Evolutionary conservation across 2,888 invertebrate species (phyloP).

Genomic region (Caenorhabditis imperialis): DNA sequence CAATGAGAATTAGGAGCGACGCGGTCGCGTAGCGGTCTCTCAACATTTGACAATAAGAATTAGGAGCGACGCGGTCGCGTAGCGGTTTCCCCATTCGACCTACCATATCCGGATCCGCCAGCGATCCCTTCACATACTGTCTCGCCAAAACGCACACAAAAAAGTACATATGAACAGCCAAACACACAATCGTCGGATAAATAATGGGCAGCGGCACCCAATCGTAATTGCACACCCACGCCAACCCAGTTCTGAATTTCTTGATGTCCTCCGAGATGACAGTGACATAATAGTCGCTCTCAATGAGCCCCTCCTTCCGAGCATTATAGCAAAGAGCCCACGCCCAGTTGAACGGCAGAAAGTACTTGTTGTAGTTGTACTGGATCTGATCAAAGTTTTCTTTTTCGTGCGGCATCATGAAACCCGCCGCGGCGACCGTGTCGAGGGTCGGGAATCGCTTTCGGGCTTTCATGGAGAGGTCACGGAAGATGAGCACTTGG

Average conservation of each 20-base stretch:
- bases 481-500: slow-evolving; percentile 67
- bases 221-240: slow-evolving; percentile 74
- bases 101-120: slow-evolving; percentile 51
- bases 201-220: slow-evolving; percentile 76
- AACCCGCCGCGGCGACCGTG: slow-evolving; percentile 69
- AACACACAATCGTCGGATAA: slow-evolving; percentile 76
- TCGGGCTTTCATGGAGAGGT: slow-evolving; percentile 65
- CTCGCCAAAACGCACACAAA: slow-evolving; percentile 66
- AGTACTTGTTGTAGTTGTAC: slow-evolving; percentile 66
- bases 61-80: no score
- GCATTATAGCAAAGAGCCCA: slow-evolving; percentile 66
- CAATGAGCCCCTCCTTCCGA: slow-evolving; percentile 62
- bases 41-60: no score
- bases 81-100: not conserved
- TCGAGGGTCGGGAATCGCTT: slow-evolving; percentile 69
- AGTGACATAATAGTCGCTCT: slow-evolving; percentile 64
- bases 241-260: slow-evolving; percentile 72
- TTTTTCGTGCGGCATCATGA: slow-evolving; percentile 69
- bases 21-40: no score
- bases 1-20: no score
- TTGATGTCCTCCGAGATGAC: slow-evolving; percentile 70
- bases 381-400: slow-evolving; percentile 69
- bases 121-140: slow-evolving; percentile 60
- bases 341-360: slow-evolving; percentile 66
- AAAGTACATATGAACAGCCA: slow-evolving; percentile 72